Evolutionary conservation across 2,797 vertebrate genomes (phyloP).

Genomic region (Manis crassicaudata): DNA sequence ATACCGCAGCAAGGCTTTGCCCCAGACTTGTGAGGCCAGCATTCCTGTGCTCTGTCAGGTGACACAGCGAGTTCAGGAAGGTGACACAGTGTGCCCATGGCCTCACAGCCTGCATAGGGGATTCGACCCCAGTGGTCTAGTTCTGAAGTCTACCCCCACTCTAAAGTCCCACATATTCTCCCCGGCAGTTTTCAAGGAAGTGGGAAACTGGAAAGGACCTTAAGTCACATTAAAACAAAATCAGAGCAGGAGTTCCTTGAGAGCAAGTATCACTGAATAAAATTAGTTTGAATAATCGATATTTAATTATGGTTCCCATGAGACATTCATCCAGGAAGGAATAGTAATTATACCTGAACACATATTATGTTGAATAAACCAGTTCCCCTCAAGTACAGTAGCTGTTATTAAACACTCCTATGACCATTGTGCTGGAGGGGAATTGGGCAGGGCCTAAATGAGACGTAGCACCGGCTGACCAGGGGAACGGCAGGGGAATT

Average conservation of each 20-base stretch:
- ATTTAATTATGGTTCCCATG: background rate
- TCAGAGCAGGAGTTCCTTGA: background rate
- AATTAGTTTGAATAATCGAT: background rate
- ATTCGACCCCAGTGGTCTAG: background rate
- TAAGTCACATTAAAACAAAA: slow-evolving; percentile 5
- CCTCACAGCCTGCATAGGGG: background rate
- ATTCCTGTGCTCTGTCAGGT: background rate
- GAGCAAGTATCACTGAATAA: background rate
- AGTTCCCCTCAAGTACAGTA: background rate
- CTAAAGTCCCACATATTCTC: background rate
- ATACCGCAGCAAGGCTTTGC: background rate
- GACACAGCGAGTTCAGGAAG: background rate
- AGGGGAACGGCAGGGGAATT: background rate
- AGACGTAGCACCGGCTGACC: background rate
- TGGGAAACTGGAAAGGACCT: background rate
- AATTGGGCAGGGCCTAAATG: background rate
- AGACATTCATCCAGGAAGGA: background rate
- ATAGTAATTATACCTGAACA: background rate
- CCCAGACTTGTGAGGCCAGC: background rate
- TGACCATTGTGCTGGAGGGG: background rate
- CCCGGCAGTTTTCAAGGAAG: background rate
- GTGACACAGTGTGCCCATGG: fast-evolving
- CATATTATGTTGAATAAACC: background rate
- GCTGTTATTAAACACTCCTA: background rate
- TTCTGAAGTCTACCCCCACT: background rate